Evolutionary conservation across 2,113 vertebrate genomes (phyloP), one percentile per base, ranked within the genome.

Genomic region (Camelus bactrianus): DNA sequence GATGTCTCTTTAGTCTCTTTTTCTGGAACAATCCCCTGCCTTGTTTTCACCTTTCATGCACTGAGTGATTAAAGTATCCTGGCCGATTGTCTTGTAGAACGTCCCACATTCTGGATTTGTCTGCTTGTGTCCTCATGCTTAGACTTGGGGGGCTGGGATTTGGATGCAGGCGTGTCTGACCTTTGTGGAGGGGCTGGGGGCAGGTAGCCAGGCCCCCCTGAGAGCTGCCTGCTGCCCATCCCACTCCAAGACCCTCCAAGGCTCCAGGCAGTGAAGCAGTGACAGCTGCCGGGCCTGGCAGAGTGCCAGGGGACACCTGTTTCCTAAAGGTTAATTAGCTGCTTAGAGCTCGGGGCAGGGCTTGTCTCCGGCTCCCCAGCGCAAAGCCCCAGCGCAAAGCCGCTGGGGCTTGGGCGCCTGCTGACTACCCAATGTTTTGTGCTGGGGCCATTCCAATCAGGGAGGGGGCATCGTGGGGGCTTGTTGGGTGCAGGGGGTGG

Each of bases 251-350:
- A 14, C 60, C 28, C 42, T 42, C 58, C 8, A 9, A 42, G 38
- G 28, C 76, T 42, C 28, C 48, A 65, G 65, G 30, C 30, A 9
- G 80, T 42, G 20, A 79, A 46, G 82, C 91, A 14, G 1, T n/a
- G 80, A 52, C n/a, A 48, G 56, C 69, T 46, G 82, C 89, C 0
- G 6, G 91, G 24, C 58, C 42, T 62, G 67, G 50, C 58, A 7
- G 0, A 20, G 58, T 24, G 42, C 64, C 35, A 15, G 82, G 76
- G 65, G 60, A 77, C 10, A 35, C 82, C 56, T 50, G 85, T 60
- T 69, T 64, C 64, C 35, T n/a, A 20, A 95, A 91, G 58, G 52
- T 60, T 52, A 84, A 50, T 86, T 42, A 46, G 20, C 65, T 82
- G 54, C 60, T 81, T 58, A 35, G 22, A 72, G 67, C 46, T 28